These are phyloP conservation scores for Watersipora subatra DNA, from an alignment of 1,140 invertebrate species.

Conservation along the genomic window DNA sequence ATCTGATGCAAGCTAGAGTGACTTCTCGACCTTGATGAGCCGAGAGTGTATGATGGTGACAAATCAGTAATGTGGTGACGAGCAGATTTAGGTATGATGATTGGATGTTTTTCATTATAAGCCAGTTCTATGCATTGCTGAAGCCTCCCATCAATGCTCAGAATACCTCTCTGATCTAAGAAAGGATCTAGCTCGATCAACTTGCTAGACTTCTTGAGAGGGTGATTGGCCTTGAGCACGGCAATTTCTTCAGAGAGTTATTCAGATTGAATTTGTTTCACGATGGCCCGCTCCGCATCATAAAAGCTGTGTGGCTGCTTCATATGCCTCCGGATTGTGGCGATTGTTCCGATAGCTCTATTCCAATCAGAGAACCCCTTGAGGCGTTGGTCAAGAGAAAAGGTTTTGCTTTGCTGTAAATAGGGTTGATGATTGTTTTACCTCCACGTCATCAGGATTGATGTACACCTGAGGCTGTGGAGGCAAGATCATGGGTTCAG, in stretches of 20 bases:
- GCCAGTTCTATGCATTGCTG: neutral
- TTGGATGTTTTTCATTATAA: constrained; percentile 2
- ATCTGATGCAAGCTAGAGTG: neutral
- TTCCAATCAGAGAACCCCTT: neutral
- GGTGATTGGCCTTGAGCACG: neutral
- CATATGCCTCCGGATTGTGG: neutral
- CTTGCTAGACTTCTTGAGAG: neutral
- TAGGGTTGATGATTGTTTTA: neutral
- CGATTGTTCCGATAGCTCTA: neutral
- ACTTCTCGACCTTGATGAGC: neutral
- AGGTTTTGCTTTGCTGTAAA: neutral
- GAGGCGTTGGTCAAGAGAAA: neutral
- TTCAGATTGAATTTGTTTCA: neutral
- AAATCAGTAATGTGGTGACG: neutral
- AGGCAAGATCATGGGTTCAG: neutral
- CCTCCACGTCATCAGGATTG: neutral
- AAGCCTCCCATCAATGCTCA: neutral
- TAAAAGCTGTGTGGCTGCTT: neutral
- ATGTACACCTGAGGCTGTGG: neutral
- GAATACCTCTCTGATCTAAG: neutral
- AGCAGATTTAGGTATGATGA: constrained; percentile 2
- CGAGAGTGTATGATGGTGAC: neutral
- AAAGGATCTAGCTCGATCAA: neutral
- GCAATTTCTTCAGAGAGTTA: neutral
- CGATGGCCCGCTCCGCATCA: neutral